Percentiles rank a stretch among this genome's conserved stretches.
These are phyloP conservation scores for Cynoglossus semilaevis DNA, from an alignment of 2,113 vertebrate genomes.

Conservation along the genomic window DNA sequence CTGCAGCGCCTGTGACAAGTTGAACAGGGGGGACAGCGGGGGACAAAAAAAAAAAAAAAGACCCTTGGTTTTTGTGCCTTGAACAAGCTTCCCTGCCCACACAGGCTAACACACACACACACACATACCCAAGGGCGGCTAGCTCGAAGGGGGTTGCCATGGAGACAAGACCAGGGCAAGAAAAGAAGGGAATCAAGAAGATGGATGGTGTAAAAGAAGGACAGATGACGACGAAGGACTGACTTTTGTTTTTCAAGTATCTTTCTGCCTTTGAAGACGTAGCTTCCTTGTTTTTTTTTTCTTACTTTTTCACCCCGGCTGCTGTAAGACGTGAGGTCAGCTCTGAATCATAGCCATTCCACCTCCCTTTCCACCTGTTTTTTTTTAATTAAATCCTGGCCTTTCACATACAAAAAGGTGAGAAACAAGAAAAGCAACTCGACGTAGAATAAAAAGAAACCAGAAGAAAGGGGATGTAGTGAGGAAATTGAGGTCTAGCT, in stretches of 20 bases:
- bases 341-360: constrained; percentile 26
- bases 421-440: constrained; percentile 18
- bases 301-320: background rate
- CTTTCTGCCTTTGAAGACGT: constrained; percentile 39
- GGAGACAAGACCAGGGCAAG: constrained; percentile 68
- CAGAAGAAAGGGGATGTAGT: background rate
- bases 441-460: constrained; percentile 8
- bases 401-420: constrained; percentile 40
- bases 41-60: constrained; percentile 44
- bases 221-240: constrained; percentile 56
- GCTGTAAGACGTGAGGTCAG: constrained; percentile 29
- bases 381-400: constrained; percentile 52
- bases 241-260: constrained; percentile 45
- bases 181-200: constrained; percentile 51
- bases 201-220: constrained; percentile 49
- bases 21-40: constrained; percentile 44
- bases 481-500: background rate
- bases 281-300: constrained; percentile 18
- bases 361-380: constrained; percentile 22
- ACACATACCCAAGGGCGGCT: constrained; percentile 58
- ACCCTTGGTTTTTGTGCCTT: constrained; percentile 46
- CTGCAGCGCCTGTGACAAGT: constrained; percentile 52
- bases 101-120: constrained; percentile 29
- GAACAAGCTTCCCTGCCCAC: constrained; percentile 64
- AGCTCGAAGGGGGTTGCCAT: constrained; percentile 71